phyloP scores from a whole-genome alignment of 2,797 vertebrate genomes.

The Xiphophorus birchmanni region DNA sequence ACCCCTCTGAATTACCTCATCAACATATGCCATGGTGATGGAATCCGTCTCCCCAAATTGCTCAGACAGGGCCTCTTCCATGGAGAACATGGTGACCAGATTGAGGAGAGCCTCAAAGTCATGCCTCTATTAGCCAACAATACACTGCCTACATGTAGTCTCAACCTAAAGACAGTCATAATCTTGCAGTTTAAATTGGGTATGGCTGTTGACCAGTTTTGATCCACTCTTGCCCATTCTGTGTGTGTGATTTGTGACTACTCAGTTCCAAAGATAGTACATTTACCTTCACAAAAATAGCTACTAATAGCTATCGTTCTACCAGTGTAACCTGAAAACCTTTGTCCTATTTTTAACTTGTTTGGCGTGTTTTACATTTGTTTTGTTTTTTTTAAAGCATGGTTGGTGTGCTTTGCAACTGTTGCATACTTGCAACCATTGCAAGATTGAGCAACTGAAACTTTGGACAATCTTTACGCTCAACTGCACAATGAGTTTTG shows the following conservation, averaged over 20 bases:
- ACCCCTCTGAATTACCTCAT: background rate
- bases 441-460: background rate
- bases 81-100: background rate
- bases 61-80: background rate
- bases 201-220: background rate
- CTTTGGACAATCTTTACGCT: background rate
- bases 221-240: background rate
- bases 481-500: background rate
- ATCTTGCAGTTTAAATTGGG: background rate
- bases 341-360: background rate
- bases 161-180: background rate
- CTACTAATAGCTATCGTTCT: background rate
- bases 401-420: background rate
- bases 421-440: background rate
- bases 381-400: background rate
- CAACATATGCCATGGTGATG: background rate
- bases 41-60: background rate
- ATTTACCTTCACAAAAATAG: background rate
- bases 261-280: background rate
- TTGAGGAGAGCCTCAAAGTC: background rate
- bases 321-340: background rate
- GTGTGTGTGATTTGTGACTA: background rate
- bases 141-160: background rate
- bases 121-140: background rate
- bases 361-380: background rate